Conservation (phyloP, 2,797 vertebrate species). For the Thunnus albacares region DNA sequence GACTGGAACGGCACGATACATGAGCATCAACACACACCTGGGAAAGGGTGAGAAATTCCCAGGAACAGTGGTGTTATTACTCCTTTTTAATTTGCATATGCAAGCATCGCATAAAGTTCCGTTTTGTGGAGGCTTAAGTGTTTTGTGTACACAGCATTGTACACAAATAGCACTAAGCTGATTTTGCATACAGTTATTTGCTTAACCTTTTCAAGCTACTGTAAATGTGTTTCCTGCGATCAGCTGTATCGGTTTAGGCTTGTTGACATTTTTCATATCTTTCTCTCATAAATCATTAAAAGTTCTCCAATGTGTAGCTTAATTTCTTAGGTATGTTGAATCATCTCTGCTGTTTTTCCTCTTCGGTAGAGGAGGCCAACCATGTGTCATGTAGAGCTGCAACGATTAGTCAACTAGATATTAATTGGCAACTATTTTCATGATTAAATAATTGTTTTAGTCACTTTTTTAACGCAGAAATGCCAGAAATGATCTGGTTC, state of each 20-base stretch:
- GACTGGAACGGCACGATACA: conserved; percentile 98
- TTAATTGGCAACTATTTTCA: too few species aligned
- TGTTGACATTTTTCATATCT: not conserved
- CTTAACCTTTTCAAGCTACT: not conserved
- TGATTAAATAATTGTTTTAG: too few species aligned
- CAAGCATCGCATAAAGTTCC: not conserved
- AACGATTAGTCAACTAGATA: too few species aligned
- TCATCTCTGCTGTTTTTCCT: not conserved
- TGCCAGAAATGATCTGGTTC: too few species aligned
- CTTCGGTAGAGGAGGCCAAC: not conserved
- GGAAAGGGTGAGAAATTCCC: conserved; percentile 90
- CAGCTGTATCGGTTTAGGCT: not conserved
- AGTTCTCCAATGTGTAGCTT: not conserved
- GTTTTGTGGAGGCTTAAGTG: not conserved
- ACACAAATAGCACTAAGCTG: not conserved
- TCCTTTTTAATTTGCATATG: conserved; percentile 6
- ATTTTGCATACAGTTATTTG: conserved; percentile 4
- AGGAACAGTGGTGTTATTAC: not conserved
- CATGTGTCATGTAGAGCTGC: not conserved
- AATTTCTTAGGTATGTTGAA: not conserved
- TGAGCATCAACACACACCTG: conserved; percentile 99
- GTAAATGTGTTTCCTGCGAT: not conserved
- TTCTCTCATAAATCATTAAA: not conserved
- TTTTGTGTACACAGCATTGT: not conserved
- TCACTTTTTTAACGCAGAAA: too few species aligned